Percentiles rank a stretch among this genome's conserved stretches.
Conservation (phyloP, 2,113 vertebrate genomes). For the Peromyscus maniculatus region DNA sequence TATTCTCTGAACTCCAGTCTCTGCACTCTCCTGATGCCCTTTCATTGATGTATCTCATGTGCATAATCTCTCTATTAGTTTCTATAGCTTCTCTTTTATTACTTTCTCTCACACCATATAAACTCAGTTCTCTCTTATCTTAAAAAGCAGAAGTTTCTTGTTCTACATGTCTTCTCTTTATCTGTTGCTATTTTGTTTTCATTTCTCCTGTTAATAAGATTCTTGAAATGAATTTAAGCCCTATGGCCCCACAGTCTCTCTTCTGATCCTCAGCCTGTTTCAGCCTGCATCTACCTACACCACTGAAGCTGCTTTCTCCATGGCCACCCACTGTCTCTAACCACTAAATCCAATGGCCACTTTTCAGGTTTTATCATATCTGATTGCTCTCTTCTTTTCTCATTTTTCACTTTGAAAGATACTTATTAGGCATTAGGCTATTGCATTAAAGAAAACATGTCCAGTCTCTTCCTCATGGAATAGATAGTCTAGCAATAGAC, state of each 20-base stretch:
- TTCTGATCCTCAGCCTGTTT: not conserved
- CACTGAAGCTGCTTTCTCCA: not conserved
- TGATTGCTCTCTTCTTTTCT: constrained; percentile 10
- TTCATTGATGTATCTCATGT: not conserved
- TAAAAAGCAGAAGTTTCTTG: constrained; percentile 12
- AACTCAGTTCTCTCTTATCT: not conserved
- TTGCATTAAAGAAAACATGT: not conserved
- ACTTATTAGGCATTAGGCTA: not conserved
- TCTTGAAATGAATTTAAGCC: not conserved
- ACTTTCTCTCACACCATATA: not conserved
- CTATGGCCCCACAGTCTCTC: not conserved
- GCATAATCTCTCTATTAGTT: not conserved
- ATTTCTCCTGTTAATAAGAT: not conserved
- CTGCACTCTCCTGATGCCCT: not conserved
- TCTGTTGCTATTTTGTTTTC: not conserved
- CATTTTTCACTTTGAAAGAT: constrained; percentile 30
- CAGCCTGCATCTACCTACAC: not conserved
- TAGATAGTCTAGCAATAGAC: not conserved
- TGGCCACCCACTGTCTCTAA: not conserved
- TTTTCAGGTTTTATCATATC: not conserved
- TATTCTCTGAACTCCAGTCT: not conserved
- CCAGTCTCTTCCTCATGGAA: not conserved
- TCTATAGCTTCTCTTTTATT: not conserved
- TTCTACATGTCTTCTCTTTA: not conserved
- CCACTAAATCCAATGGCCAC: not conserved